A percentile compares a stretch with the other conserved stretches of the same genome.
Evolutionary conservation across 2,113 vertebrate genomes (phyloP).

Genomic region (Pipa parva): DNA sequence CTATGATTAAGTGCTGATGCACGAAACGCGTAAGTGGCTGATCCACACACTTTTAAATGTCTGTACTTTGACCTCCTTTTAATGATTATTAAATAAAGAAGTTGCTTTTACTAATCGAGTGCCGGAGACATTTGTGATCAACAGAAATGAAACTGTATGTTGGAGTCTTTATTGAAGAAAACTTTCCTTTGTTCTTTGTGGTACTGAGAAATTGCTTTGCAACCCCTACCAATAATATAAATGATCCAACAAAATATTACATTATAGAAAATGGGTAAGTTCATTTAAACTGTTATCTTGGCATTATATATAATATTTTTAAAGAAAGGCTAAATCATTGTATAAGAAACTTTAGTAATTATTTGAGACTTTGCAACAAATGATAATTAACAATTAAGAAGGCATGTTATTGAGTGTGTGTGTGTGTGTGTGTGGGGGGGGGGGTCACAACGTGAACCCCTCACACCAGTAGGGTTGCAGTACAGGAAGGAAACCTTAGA

Average conservation of each 20-base stretch:
- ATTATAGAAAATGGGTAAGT: constrained; percentile 51
- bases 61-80: no score
- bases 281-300: neutral
- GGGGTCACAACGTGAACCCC: no score
- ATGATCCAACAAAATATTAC: constrained; percentile 47
- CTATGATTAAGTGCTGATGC: no score
- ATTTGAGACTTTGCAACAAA: neutral
- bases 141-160: constrained; percentile 44
- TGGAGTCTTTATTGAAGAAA: constrained; percentile 44
- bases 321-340: no score
- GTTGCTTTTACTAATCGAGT: no score
- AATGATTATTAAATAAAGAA: no score
- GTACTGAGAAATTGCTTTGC: constrained; percentile 53
- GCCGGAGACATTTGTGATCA: no score
- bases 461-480: no score
- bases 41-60: no score
- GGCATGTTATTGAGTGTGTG: neutral
- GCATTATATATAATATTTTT: neutral
- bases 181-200: constrained; percentile 45
- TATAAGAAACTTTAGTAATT: neutral
- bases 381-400: neutral
- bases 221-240: constrained; percentile 44
- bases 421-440: neutral
- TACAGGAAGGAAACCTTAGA: no score
- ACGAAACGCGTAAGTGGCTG: no score